phyloP scores from a whole-genome alignment of 2,113 vertebrate species.

The Cettia cetti region DNA sequence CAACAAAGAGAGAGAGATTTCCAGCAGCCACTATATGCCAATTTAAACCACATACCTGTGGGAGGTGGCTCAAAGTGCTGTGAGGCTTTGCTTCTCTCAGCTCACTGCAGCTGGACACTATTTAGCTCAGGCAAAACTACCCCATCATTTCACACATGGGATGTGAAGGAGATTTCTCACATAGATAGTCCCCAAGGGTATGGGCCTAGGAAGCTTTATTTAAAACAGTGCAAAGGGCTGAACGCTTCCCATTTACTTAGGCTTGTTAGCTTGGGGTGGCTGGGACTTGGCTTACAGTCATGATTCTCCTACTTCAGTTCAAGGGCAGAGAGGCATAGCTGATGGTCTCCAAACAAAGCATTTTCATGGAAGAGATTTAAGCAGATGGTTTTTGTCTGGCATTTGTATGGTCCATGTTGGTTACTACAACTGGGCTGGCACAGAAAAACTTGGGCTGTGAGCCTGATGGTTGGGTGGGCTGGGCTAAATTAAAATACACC shows the following conservation, averaged over 20 bases:
- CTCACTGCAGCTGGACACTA: not conserved
- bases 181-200: not conserved
- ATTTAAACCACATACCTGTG: not conserved
- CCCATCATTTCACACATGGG: not conserved
- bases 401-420: not conserved
- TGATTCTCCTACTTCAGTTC: not conserved
- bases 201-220: not conserved
- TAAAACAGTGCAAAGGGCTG: not conserved
- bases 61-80: not conserved
- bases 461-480: not conserved
- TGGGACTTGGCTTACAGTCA: not conserved
- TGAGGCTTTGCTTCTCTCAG: not conserved
- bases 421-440: not conserved
- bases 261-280: not conserved
- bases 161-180: not conserved
- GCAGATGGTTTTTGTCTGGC: not conserved
- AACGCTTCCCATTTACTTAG: not conserved
- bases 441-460: not conserved
- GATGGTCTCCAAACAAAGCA: not conserved
- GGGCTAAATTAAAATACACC: not conserved
- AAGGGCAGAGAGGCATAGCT: not conserved
- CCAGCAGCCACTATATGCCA: not conserved
- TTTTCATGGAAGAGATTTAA: not conserved
- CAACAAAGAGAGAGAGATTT: not conserved
- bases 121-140: not conserved